Evolutionary conservation across 1,140 invertebrate genomes (phyloP), one percentile per base, ranked within the genome.

Genomic region (Carposina sasakii): DNA sequence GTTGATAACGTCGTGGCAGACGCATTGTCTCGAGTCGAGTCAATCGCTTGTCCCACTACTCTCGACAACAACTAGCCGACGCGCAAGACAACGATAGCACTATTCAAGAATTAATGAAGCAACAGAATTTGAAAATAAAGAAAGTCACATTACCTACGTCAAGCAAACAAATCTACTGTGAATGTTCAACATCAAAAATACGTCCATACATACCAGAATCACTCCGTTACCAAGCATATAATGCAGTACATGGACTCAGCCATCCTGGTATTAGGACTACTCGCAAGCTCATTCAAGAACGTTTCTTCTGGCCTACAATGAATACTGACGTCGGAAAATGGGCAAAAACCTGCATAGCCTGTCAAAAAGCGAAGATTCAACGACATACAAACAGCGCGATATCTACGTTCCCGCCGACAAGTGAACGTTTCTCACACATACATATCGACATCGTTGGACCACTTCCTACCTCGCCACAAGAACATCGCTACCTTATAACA

Each of bases 341-440:
- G 12, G 52, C 54, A 10, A 30, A 81, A 65, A 40, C 34, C 0
- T 82, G 58, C 26, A 19, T 43, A 20, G 1, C 31, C 34, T 6
- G 55, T 77, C 28, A 81, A 81, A 36, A 26, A 15, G 5, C 19
- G 12, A 57, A 57, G 26, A 24, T 57, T 20, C 34, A 47, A 5
- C 28, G 54, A 6, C 48, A 56, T 20, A 48, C 45, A 21, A 33
- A 19, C 3, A 34, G 16, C 10, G 16, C 24, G 6, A 12, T 39
- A 20, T n/a, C 24, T 4, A 5, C 46, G 6, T 62, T 73, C 30
- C 9, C 36, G 6, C 56, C 46, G 13, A 52, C 47, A n/a, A n/a
- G n/a, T 6, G 74, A 76, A 43, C 19, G 76, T 1, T 86, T 87
- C 47, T 20, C 52, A 4, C 71, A 85, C 40, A 51, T 88, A n/a